A percentile compares a stretch with the other conserved stretches of the same genome.
phyloP scores from a whole-genome alignment of 2,113 vertebrate species.

The mouse (Mus musculus) region GRCm39 chr10:101061501-101062000 shows the following conservation, averaged over 20 bases:
- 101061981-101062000: conserved; percentile 75
- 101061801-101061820: conserved; percentile 72
- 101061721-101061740: conserved; percentile 18
- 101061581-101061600: background rate
- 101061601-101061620: background rate
- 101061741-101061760: conserved; percentile 37
- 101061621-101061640: background rate
- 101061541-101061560: conserved; percentile 12
- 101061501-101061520: background rate
- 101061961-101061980: conserved; percentile 74
- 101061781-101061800: conserved; percentile 62
- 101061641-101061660: background rate
- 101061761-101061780: conserved; percentile 71
- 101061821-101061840: conserved; percentile 82
- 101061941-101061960: conserved; percentile 76
- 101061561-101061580: background rate
- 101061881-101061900: conserved; percentile 80
- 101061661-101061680: conserved; percentile 10
- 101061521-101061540: background rate
- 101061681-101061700: conserved; percentile 9
- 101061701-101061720: conserved; percentile 19
- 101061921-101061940: conserved; percentile 79
- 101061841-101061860: conserved; percentile 77
- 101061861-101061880: conserved; percentile 82
- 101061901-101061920: conserved; percentile 77